Evolutionary conservation across 1,140 invertebrate genomes (phyloP).

Genomic region (Drosophila arawakana): DNA sequence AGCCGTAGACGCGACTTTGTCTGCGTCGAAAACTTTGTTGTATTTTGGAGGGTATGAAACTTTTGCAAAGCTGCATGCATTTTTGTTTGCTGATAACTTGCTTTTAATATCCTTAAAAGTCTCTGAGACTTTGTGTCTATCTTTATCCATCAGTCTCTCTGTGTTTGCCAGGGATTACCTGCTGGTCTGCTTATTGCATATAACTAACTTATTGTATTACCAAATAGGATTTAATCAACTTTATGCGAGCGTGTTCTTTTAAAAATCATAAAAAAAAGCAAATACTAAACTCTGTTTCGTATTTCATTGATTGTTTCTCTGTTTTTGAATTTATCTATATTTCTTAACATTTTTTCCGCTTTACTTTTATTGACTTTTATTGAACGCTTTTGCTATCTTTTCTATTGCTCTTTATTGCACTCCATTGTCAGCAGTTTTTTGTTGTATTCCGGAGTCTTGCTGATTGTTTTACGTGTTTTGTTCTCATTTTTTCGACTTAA

Average conservation of each 20-base stretch:
- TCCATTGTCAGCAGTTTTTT: slow-evolving; percentile 31
- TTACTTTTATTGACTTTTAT: slow-evolving; percentile 63
- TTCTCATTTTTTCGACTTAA: background rate
- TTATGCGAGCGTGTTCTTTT: slow-evolving; percentile 39
- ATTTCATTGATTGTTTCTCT: slow-evolving; percentile 34
- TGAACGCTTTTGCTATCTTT: slow-evolving; percentile 25
- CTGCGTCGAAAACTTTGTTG: slow-evolving; percentile 39
- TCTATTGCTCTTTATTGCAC: slow-evolving; percentile 32
- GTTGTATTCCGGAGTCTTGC: slow-evolving; percentile 31
- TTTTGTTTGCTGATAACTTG: slow-evolving; percentile 52
- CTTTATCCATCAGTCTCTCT: background rate
- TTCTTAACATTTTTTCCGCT: slow-evolving; percentile 13
- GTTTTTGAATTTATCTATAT: background rate
- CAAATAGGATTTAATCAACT: slow-evolving; percentile 64
- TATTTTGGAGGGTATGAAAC: background rate
- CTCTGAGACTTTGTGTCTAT: slow-evolving; percentile 23
- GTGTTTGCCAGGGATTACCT: slow-evolving; percentile 15
- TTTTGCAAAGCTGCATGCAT: slow-evolving; percentile 38
- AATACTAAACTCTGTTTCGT: background rate
- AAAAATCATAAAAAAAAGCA: too few species aligned
- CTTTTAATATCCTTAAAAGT: slow-evolving; percentile 61
- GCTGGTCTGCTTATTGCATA: slow-evolving; percentile 16
- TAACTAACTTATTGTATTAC: slow-evolving; percentile 20
- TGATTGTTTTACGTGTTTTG: slow-evolving; percentile 21
- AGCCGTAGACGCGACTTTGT: slow-evolving; percentile 38